phyloP scores from a whole-genome alignment of 2,113 vertebrate genomes.

The Myotis davidii region DNA sequence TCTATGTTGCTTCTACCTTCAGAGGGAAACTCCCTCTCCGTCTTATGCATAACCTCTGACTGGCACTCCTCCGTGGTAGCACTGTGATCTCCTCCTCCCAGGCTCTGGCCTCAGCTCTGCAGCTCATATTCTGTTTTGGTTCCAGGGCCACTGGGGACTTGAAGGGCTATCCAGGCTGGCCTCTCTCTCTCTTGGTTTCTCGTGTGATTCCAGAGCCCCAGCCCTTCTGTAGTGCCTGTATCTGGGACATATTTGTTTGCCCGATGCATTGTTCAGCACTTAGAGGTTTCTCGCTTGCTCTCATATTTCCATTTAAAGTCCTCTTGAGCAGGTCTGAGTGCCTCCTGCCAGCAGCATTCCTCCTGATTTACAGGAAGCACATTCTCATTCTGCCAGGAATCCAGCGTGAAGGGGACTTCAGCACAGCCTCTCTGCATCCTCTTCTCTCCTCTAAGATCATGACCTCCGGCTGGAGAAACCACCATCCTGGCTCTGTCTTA shows the following conservation, averaged over 20 bases:
- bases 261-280: not conserved
- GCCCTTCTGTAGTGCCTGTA: not conserved
- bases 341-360: constrained; percentile 61
- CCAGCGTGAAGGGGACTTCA: not conserved
- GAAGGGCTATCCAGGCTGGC: not conserved
- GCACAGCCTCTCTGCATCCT: not conserved
- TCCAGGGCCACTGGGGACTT: too few species aligned
- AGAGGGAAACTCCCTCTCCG: not conserved
- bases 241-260: constrained; percentile 8
- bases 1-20: not conserved
- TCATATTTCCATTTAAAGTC: constrained; percentile 71
- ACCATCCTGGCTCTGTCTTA: not conserved
- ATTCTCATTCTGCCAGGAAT: constrained; percentile 49
- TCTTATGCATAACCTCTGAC: fast-evolving
- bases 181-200: not conserved
- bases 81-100: not conserved
- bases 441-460: not conserved
- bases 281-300: not conserved
- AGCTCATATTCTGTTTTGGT: not conserved
- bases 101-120: not conserved
- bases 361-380: constrained; percentile 50
- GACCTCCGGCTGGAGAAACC: not conserved
- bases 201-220: not conserved
- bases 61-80: not conserved
- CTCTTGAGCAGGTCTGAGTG: constrained; percentile 44